Conservation (phyloP, 2,888 invertebrate species). For the Melieria picta region DNA sequence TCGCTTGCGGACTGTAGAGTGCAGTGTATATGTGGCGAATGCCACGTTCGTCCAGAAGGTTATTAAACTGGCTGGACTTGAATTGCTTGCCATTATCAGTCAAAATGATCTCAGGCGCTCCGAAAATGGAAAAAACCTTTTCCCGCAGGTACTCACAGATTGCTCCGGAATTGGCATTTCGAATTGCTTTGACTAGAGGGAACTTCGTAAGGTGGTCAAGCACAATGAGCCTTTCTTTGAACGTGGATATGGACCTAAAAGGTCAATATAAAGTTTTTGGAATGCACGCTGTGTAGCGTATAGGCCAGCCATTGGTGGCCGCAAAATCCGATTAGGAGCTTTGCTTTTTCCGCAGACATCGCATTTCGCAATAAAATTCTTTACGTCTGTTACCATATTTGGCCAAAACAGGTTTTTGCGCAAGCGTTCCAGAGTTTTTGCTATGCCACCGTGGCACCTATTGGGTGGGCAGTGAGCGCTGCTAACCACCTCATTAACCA, state of each 20-base stretch:
- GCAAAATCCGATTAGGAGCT: conserved; percentile 17
- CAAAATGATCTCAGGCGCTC: conserved; percentile 29
- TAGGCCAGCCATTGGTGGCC: conserved; percentile 26
- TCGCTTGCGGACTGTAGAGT: conserved; percentile 35
- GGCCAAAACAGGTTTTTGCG: conserved; percentile 9
- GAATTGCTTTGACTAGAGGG: conserved; percentile 16
- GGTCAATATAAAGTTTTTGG: conserved; percentile 30
- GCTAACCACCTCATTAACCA: neutral
- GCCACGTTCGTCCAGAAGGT: conserved; percentile 27
- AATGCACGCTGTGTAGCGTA: conserved; percentile 12
- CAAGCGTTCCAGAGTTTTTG: conserved; percentile 10
- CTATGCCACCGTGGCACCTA: conserved; percentile 3
- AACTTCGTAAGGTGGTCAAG: conserved; percentile 38
- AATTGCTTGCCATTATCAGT: conserved; percentile 38
- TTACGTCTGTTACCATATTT: neutral
- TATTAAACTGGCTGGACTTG: conserved; percentile 29
- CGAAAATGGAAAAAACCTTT: conserved; percentile 30
- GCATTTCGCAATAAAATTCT: neutral
- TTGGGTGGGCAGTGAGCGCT: neutral
- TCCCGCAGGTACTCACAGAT: no score
- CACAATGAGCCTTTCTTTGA: conserved; percentile 34
- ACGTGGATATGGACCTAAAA: conserved; percentile 32
- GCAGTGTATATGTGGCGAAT: conserved; percentile 36
- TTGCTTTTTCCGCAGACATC: conserved; percentile 1
- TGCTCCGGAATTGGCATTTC: no score